Base-by-base conservation (phyloP, 2,797 vertebrate species). In the Melanotaenia trifasciata region DNA sequence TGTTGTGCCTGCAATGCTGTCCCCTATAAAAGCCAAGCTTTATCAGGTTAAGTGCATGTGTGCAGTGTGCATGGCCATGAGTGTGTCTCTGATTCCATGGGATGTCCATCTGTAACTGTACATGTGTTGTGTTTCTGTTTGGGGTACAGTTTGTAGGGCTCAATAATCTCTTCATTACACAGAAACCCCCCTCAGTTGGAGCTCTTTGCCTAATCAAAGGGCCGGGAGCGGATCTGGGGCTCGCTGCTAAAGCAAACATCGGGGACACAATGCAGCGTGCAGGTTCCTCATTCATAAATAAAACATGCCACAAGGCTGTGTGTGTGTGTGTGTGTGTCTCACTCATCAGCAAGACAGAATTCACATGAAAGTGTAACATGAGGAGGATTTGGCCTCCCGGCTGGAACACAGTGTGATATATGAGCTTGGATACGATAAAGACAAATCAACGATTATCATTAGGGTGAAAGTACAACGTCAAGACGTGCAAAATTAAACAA, bases 81-180 rank as follows among this genome's bases (percentile, higher is more conserved):
- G 67, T 26, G 26, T 1, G 60, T 62, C 53, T 59, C 14, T 0
- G 12, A 20, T 51, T 73, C 59, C 50, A 67, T 20, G 51, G 12
- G 59, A 45, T 22, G 65, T 74, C 64, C 76, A 57, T 76, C 74
- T 84, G 83, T 56, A 67, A 80, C 79, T 84, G 74, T 76, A 67
- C 45, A n/a, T 59, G n/a, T 43, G n/a, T 32, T 30, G 60, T 40
- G 33, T 5, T n/a, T 53, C 28, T 68, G 67, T 92, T 95, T 93
- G 94, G 95, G 94, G 94, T 94, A 94, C 76, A 73, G 71, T 84
- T 93, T 64, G 90, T 90, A 75, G 89, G 85, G 80, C 90, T 85
- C 85, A 86, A 94, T 95, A 96, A 96, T 96, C 95, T 95, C 93
- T 95, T 94, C 94, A 93, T 94, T 94, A 95, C 94, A 90, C 94